phyloP scores from a whole-genome alignment of 2,888 invertebrate genomes.

The Caenorhabditis becei region DNA sequence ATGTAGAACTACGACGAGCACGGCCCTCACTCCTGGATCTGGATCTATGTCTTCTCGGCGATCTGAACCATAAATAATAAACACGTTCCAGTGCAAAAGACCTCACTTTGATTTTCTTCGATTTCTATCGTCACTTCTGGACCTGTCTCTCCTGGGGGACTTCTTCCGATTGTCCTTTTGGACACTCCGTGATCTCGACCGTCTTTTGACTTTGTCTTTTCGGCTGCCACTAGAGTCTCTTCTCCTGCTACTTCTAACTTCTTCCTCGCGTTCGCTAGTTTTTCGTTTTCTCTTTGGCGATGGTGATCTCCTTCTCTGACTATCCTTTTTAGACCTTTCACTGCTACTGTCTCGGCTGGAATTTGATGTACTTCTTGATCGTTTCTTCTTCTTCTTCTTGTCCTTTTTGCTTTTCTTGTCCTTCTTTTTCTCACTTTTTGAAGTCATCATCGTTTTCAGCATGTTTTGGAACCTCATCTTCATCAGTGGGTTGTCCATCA shows the following conservation, averaged over 20 bases:
- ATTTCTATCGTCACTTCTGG: constrained; percentile 8
- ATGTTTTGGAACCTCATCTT: constrained; percentile 73
- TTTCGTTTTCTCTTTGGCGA: constrained; percentile 28
- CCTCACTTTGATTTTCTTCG: neutral
- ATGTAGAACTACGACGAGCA: neutral
- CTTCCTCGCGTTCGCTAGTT: constrained; percentile 33
- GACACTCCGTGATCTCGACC: constrained; percentile 18
- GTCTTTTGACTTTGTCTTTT: neutral
- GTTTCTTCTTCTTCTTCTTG: constrained; percentile 47
- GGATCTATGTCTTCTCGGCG: constrained; percentile 19
- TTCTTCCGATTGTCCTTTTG: constrained; percentile 37
- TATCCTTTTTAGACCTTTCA: constrained; percentile 17
- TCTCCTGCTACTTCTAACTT: constrained; percentile 27
- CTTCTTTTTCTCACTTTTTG: constrained; percentile 56
- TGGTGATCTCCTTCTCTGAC: constrained; percentile 15
- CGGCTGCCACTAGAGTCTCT: constrained; percentile 23
- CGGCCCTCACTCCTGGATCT: neutral
- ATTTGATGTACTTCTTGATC: constrained; percentile 39
- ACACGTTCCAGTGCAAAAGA: too few species aligned
- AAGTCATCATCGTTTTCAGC: constrained; percentile 69
- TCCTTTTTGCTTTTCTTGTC: constrained; percentile 48
- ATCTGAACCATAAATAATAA: too few species aligned
- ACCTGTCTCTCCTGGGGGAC: constrained; percentile 18
- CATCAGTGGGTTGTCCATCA: constrained; percentile 77
- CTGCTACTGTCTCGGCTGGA: constrained; percentile 19